Evolutionary conservation across 1,140 invertebrate genomes (phyloP).

Genomic region (Drosophila cardini): DNA sequence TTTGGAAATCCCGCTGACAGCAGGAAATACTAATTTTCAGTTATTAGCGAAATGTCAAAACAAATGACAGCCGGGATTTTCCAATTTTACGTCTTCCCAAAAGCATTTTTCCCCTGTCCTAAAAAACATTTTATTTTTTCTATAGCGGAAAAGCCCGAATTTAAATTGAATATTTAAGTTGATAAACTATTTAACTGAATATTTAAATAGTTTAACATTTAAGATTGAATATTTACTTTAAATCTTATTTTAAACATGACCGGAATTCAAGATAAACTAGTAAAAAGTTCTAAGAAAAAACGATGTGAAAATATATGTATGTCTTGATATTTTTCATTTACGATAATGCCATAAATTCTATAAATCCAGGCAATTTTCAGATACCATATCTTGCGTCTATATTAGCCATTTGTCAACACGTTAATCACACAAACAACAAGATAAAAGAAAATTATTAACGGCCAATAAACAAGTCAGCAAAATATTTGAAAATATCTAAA

Average conservation of each 20-base stretch:
- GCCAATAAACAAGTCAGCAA: conserved; percentile 70
- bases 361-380: conserved; percentile 19
- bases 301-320: background rate
- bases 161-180: no score
- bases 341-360: conserved; percentile 25
- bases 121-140: no score
- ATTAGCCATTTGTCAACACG: conserved; percentile 58
- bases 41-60: conserved; percentile 78
- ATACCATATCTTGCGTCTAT: conserved; percentile 21
- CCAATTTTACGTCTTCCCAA: conserved; percentile 13
- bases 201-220: no score
- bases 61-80: conserved; percentile 65
- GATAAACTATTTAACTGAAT: no score
- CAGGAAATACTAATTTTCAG: conserved; percentile 67
- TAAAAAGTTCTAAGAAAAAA: background rate
- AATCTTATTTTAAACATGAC: no score
- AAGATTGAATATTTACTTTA: no score
- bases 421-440: conserved; percentile 52
- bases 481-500: conserved; percentile 49
- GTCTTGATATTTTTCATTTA: conserved; percentile 10
- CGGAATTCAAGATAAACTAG: background rate
- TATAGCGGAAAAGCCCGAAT: no score
- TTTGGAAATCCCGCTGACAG: conserved; percentile 41
- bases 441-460: conserved; percentile 38
- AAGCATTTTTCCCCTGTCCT: conserved; percentile 17